Conservation (phyloP, 2,888 invertebrate species). For the Masnerella sp. region DNA sequence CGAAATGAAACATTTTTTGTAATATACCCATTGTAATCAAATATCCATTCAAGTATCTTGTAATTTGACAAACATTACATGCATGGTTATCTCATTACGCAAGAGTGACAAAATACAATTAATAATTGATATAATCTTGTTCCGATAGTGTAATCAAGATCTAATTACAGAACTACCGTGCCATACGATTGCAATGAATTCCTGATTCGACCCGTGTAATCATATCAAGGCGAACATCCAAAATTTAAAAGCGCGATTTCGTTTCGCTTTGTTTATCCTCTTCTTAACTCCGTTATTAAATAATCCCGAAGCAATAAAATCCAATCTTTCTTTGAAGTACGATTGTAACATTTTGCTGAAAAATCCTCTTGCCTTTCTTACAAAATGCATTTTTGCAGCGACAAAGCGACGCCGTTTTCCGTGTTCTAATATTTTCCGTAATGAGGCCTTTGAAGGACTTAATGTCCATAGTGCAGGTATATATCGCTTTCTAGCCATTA, state of each 20-base stretch:
- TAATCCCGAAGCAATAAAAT: background rate
- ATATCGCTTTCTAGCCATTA: conserved; percentile 27
- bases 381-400: background rate
- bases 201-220: background rate
- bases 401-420: background rate
- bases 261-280: background rate
- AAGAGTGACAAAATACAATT: conserved; percentile 6
- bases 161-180: conserved; percentile 10
- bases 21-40: too few species aligned
- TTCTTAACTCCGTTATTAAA: too few species aligned
- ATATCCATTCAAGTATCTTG: too few species aligned
- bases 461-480: conserved; percentile 42
- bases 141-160: conserved; percentile 12
- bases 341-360: background rate
- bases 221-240: background rate
- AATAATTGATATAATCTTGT: conserved; percentile 15
- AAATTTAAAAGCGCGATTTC: background rate
- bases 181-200: conserved; percentile 8
- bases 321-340: background rate
- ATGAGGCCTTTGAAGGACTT: conserved; percentile 39
- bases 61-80: too few species aligned
- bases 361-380: background rate
- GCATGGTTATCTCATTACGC: too few species aligned
- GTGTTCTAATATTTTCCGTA: conserved; percentile 28
- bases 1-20: too few species aligned